Conservation (phyloP, 1,140 invertebrate species). For the Anastatus disparis region DNA sequence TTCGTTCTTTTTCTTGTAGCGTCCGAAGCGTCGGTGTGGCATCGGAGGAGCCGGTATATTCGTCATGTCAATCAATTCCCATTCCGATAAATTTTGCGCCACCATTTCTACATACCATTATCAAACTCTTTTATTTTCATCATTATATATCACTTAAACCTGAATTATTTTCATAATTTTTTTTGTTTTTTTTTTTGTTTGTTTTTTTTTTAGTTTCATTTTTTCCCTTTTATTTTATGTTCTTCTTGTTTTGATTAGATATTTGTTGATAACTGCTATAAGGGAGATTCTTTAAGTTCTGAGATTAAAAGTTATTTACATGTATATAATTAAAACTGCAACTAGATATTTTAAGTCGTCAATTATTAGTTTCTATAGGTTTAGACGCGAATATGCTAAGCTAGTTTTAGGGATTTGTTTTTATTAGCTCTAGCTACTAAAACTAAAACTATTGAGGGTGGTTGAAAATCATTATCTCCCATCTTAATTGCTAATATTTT, state of each 20-base stretch:
- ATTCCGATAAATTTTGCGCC: slow-evolving; percentile 42
- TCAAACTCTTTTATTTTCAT: slow-evolving; percentile 8
- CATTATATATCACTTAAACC: too few species aligned
- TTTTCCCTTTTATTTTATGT: background rate
- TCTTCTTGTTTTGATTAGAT: too few species aligned
- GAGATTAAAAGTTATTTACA: slow-evolving; percentile 29
- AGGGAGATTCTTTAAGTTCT: background rate
- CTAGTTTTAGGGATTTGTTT: slow-evolving; percentile 4
- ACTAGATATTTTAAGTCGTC: background rate
- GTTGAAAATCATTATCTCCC: slow-evolving; percentile 37
- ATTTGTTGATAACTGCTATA: too few species aligned
- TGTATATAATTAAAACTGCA: slow-evolving; percentile 13
- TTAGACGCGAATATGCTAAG: slow-evolving; percentile 23
- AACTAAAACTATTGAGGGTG: slow-evolving; percentile 35
- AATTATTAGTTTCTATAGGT: slow-evolving; percentile 1
- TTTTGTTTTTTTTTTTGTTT: background rate
- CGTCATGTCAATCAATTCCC: slow-evolving; percentile 46
- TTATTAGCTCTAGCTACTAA: slow-evolving; percentile 21
- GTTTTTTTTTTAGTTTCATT: background rate
- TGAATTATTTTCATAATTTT: background rate
- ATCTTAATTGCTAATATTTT: slow-evolving; percentile 20
- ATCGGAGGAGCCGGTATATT: slow-evolving; percentile 49
- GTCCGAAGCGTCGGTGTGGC: slow-evolving; percentile 59
- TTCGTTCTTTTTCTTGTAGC: slow-evolving; percentile 67
- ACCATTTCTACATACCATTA: slow-evolving; percentile 35